These are phyloP conservation scores for Sesamia inferens DNA, from an alignment of 2,888 invertebrate genomes.

Conservation along the genomic window DNA sequence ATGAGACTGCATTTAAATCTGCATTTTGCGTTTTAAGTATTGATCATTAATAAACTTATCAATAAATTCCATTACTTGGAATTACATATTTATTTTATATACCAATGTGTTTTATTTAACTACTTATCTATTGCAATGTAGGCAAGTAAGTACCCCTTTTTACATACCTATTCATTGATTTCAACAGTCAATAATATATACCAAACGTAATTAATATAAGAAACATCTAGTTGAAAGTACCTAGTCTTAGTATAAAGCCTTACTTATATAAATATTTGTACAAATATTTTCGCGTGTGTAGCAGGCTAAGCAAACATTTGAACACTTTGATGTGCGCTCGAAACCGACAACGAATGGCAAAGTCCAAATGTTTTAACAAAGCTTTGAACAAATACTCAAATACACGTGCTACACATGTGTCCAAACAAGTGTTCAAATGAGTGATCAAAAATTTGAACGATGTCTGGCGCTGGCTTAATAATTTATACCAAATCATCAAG, in stretches of 20 bases:
- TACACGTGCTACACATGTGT: no score
- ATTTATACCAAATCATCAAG: neutral
- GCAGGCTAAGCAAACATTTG: no score
- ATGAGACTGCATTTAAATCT: neutral
- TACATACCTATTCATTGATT: neutral
- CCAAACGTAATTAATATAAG: no score
- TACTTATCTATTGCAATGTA: neutral
- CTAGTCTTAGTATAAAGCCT: neutral
- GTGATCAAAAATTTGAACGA: no score
- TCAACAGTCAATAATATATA: neutral
- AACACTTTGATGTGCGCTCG: no score
- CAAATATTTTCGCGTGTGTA: no score
- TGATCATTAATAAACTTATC: neutral
- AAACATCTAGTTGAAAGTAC: neutral
- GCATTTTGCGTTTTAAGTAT: constrained; percentile 1
- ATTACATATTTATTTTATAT: neutral
- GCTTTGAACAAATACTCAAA: no score
- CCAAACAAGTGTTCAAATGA: no score
- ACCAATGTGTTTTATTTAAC: constrained; percentile 4
- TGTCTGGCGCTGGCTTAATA: no score
- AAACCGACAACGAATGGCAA: no score
- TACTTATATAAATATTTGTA: no score
- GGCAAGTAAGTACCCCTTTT: neutral
- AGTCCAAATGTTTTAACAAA: no score
- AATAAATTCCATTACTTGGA: constrained; percentile 25